Evolutionary conservation across 2,113 vertebrate species (phyloP), one percentile per base, ranked within the genome.

Genomic region (Zosterops japonicus): DNA sequence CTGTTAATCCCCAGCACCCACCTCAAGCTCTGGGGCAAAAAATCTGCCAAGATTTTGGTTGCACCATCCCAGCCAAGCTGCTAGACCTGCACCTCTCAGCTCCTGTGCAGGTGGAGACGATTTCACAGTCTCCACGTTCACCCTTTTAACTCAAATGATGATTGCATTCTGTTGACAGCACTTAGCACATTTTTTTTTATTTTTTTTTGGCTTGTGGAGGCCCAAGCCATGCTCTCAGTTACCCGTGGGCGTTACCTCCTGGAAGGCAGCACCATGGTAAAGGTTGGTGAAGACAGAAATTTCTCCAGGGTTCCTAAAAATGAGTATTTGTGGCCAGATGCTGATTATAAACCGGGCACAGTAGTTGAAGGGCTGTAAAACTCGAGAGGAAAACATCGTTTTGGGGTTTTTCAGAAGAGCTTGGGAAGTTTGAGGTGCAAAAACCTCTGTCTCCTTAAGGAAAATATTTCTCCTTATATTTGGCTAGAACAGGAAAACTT

Each of bases 161-260:
- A 96, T 84, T 94, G 61, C 76, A 77, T 89, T 94, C 81, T 96
- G 89, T 93, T 95, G 90, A 94, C 83, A 89, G 87, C 91, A 86
- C 57, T 91, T 96, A 83, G 90, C 96, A 94, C 83, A 74, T 91
- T 90, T 82, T 39, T 39, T 39, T 8, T 36, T 39, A 10, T 39
- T 39, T 39, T 39, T 39, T 89, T 78, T 84, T 83, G 89, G 93
- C 87, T 90, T 71, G n/a, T 52, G 74, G 71, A 77, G 49, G 65
- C 87, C 87, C 85, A 86, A 71, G 83, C 65, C 61, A 52, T 83
- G 93, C 42, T 96, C 78, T 85, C 57, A 39, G 59, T 70, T 93
- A 61, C 60, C 79, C 2, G 21, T 88, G 84, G 94, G 84, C 2
- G 9, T 92, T 92, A 90, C 72, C 79, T 91, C 82, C 90, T 94